phyloP scores from a whole-genome alignment of 2,797 vertebrate species.

The Pogonophryne albipinna region DNA sequence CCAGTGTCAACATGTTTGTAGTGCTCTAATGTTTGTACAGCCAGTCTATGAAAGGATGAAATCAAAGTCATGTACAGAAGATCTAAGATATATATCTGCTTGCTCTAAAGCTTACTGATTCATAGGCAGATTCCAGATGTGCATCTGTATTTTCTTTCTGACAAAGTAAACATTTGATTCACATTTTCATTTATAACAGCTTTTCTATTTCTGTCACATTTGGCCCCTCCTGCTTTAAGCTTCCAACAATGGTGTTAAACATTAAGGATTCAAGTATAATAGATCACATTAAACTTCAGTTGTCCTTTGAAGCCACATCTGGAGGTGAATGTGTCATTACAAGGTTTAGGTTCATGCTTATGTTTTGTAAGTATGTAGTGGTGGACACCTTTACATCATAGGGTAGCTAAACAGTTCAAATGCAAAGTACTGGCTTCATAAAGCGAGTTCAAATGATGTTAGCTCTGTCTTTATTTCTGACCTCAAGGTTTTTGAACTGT shows the following conservation, averaged over 20 bases:
- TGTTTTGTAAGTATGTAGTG: constrained; percentile 13
- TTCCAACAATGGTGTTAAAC: neutral
- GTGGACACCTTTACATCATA: constrained; percentile 27
- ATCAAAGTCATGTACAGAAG: constrained; percentile 28
- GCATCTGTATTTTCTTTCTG: constrained; percentile 33
- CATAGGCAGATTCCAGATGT: constrained; percentile 38
- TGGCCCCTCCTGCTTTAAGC: constrained; percentile 14
- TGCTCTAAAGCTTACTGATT: constrained; percentile 33
- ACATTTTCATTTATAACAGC: constrained; percentile 23
- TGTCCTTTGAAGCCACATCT: constrained; percentile 19
- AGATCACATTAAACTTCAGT: neutral
- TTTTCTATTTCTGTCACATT: constrained; percentile 27
- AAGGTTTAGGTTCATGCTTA: neutral
- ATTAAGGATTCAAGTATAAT: neutral
- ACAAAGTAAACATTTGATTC: constrained; percentile 28
- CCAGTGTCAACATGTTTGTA: constrained; percentile 13
- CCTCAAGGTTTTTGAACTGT: constrained; percentile 9
- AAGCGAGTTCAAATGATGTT: neutral
- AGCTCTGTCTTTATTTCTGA: neutral
- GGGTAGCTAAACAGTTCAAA: constrained; percentile 11
- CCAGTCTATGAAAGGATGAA: constrained; percentile 11
- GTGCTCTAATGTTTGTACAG: constrained; percentile 27
- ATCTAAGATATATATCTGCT: constrained; percentile 28
- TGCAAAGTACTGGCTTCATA: neutral
- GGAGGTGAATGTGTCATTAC: constrained; percentile 6